Conservation (phyloP, 2,113 vertebrate genomes). For the Phyllostomus discolor region DNA sequence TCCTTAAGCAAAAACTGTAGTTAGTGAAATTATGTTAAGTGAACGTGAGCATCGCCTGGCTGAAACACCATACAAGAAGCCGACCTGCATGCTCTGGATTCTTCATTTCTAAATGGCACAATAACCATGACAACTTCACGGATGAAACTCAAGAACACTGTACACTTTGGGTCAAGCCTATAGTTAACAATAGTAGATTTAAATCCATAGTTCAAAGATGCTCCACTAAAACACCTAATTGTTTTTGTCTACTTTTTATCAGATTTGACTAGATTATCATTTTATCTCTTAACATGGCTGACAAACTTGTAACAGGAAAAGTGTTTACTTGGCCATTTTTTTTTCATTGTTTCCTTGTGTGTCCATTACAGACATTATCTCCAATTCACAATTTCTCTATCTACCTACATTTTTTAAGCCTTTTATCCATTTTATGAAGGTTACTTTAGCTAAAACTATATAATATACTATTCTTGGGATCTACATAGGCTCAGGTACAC, state of each 20-base stretch:
- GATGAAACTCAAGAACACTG: background rate
- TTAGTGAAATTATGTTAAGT: constrained; percentile 16
- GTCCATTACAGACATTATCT: background rate
- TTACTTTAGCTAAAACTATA: background rate
- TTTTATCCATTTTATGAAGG: background rate
- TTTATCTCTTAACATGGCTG: background rate
- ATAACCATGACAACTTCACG: background rate
- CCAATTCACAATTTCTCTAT: background rate
- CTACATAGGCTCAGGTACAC: background rate
- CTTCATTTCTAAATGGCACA: background rate
- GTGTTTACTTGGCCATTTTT: background rate
- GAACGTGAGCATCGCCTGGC: background rate
- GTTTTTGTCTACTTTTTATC: background rate
- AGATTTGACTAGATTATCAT: background rate
- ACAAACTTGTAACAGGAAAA: background rate
- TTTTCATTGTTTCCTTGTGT: background rate
- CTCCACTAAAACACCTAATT: background rate
- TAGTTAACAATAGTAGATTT: background rate
- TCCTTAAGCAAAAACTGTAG: background rate
- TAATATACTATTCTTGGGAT: background rate
- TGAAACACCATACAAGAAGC: background rate
- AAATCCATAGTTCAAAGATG: background rate
- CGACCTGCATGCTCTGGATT: background rate
- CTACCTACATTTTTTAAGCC: background rate
- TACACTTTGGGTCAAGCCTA: background rate